phyloP scores from a whole-genome alignment of 2,888 invertebrate species.

The Linnaemya tessellans region DNA sequence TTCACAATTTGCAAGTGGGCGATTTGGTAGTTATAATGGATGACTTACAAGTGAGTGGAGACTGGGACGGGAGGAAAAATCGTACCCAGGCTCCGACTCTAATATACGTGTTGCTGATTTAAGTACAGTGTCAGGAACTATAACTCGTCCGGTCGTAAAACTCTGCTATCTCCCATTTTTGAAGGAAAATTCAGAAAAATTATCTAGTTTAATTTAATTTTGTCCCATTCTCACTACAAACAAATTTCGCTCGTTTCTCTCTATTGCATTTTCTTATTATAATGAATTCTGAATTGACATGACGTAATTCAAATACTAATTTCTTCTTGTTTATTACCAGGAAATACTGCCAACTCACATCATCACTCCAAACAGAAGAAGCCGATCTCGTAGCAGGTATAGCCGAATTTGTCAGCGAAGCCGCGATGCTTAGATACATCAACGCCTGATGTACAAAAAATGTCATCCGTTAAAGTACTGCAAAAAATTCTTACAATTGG shows the following conservation, averaged over 20 bases:
- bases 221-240: not conserved
- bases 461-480: not conserved
- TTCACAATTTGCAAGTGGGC: not conserved
- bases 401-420: not conserved
- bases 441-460: not conserved
- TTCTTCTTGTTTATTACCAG: not conserved
- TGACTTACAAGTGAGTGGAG: not conserved
- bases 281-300: not conserved
- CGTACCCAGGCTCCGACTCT: not conserved
- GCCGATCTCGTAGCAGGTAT: not conserved
- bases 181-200: not conserved
- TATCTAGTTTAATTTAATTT: not conserved
- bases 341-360: not conserved
- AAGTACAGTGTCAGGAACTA: not conserved
- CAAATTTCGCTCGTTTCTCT: not conserved
- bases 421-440: not conserved
- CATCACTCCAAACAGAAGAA: not conserved
- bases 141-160: not conserved
- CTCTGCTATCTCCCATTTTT: not conserved
- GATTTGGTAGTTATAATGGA: not conserved
- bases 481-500: not conserved
- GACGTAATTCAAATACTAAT: not conserved
- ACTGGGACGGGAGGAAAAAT: not conserved
- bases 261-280: not conserved
- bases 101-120: not conserved